Evolutionary conservation across 2,113 vertebrate species (phyloP).

Genomic region (Lagopus muta): DNA sequence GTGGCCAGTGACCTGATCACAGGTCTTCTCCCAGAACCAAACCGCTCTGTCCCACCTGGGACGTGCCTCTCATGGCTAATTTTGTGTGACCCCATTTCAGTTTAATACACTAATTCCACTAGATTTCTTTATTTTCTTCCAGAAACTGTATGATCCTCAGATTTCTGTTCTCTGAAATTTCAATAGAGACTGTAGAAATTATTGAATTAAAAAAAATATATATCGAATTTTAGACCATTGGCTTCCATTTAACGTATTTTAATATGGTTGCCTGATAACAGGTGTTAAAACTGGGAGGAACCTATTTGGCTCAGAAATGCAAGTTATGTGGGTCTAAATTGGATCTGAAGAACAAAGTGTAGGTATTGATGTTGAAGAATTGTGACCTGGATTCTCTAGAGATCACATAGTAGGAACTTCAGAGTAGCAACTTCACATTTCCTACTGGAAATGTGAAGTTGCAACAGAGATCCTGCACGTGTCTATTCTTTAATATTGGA

Average conservation of each 20-base stretch:
- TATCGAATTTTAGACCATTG: not conserved
- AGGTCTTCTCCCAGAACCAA: slow-evolving; percentile 30
- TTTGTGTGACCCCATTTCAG: not conserved
- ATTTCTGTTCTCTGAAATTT: not conserved
- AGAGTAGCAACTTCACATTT: no score
- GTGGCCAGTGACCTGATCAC: slow-evolving; percentile 77
- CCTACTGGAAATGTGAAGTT: not conserved
- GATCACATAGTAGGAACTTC: no score
- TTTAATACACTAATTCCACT: not conserved
- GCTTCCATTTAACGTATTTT: not conserved
- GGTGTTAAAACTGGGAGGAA: not conserved
- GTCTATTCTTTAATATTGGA: not conserved
- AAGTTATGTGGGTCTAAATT: not conserved
- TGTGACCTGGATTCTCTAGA: not conserved
- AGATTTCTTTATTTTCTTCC: not conserved
- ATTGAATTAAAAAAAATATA: not conserved
- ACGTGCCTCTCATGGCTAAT: not conserved
- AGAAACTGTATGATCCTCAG: not conserved
- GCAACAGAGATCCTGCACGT: not conserved
- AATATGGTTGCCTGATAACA: not conserved
- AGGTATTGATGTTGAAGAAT: not conserved
- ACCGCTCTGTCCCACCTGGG: not conserved
- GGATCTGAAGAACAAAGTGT: not conserved
- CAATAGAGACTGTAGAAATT: not conserved
- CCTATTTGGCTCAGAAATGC: not conserved